Evolutionary conservation across 1,140 invertebrate genomes (phyloP).

Genomic region (Drosophila funebris): DNA sequence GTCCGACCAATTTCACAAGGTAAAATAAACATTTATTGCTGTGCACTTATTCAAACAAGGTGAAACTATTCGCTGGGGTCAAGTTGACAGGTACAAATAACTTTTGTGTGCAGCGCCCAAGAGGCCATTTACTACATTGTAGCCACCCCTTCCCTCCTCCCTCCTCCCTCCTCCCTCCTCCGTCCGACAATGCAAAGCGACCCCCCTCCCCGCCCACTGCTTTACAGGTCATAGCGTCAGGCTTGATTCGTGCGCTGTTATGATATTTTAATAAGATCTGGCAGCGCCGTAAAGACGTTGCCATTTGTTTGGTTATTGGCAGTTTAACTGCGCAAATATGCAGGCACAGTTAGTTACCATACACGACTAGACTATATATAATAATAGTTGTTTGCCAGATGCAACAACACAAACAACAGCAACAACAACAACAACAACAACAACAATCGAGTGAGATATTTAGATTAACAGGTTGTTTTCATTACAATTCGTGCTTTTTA

Average conservation of each 20-base stretch:
- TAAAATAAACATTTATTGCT: conserved; percentile 23
- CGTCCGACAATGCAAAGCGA: too few species aligned
- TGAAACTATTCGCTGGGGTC: conserved; percentile 60
- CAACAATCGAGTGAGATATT: conserved; percentile 83
- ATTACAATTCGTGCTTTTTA: conserved; percentile 83
- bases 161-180: neutral
- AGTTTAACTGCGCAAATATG: conserved; percentile 45
- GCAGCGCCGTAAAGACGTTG: conserved; percentile 44
- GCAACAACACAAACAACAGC: neutral
- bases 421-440: conserved; percentile 34
- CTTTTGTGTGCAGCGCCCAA: conserved; percentile 3
- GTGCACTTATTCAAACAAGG: conserved; percentile 32
- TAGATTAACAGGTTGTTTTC: conserved; percentile 84
- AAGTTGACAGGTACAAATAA: conserved; percentile 78
- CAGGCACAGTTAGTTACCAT: conserved; percentile 66
- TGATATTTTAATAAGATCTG: conserved; percentile 83
- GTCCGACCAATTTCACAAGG: neutral
- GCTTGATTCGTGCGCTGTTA: conserved; percentile 68
- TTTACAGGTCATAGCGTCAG: conserved; percentile 25
- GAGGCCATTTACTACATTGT: neutral
- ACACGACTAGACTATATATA: conserved; percentile 80
- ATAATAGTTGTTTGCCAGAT: conserved; percentile 64
- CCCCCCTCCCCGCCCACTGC: neutral
- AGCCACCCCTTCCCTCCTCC: neutral
- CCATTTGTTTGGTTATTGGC: conserved; percentile 68